Percentiles rank a stretch among this genome's conserved stretches.
phyloP scores from a whole-genome alignment of 1,140 invertebrate species.

The Pissodes strobi region DNA sequence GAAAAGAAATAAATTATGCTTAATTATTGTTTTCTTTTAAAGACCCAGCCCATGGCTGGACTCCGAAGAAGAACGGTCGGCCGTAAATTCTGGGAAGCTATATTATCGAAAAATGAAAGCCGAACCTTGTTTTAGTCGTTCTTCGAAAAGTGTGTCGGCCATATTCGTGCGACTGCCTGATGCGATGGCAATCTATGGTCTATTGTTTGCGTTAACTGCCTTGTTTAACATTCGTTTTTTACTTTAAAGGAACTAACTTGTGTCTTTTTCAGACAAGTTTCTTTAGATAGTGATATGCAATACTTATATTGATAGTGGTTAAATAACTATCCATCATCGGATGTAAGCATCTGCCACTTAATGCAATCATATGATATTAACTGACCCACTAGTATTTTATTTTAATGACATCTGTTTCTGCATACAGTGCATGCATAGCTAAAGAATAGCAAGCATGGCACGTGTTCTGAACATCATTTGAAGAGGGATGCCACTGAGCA shows the following conservation, averaged over 20 bases:
- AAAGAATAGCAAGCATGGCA: too few species aligned
- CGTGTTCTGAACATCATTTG: too few species aligned
- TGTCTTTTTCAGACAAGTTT: neutral
- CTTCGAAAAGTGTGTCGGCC: constrained; percentile 7
- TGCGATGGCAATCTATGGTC: constrained; percentile 13
- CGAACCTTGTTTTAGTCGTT: constrained; percentile 16
- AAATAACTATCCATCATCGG: too few species aligned
- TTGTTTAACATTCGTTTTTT: constrained; percentile 5
- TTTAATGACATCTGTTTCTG: too few species aligned
- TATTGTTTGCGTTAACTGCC: constrained; percentile 8
- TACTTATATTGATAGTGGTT: too few species aligned
- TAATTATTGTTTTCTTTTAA: constrained; percentile 27
- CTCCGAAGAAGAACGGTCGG: constrained; percentile 11
- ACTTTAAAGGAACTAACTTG: neutral
- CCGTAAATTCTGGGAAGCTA: neutral
- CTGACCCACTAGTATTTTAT: too few species aligned
- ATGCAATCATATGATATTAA: too few species aligned
- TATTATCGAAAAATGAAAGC: constrained; percentile 19
- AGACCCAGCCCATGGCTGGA: constrained; percentile 5
- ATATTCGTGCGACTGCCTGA: constrained; percentile 3
- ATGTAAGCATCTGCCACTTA: too few species aligned
- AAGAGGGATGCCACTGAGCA: too few species aligned
- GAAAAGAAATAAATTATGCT: constrained; percentile 30
- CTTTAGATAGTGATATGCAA: too few species aligned
- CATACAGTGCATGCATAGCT: too few species aligned